Conservation (phyloP, 2,113 vertebrate species). For the Tylochromis polylepis region DNA sequence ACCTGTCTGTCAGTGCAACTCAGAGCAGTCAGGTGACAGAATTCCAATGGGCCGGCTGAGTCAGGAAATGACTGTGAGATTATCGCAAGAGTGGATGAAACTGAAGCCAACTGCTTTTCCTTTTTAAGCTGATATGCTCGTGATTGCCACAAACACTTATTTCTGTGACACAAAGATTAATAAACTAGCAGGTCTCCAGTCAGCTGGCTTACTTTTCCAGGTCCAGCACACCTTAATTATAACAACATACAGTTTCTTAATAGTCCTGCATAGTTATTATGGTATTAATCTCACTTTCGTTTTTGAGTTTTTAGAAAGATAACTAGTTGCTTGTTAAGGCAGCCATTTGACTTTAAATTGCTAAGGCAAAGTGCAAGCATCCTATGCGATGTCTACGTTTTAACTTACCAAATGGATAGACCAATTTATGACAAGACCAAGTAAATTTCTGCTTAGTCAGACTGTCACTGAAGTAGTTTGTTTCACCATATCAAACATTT, state of each 20-base stretch:
- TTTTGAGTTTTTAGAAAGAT: too few species aligned
- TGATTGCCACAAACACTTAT: not conserved
- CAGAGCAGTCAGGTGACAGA: conserved; percentile 17
- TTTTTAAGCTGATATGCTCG: not conserved
- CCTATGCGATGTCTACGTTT: accelerated
- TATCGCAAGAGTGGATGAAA: not conserved
- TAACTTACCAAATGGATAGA: not conserved
- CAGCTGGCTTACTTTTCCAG: not conserved
- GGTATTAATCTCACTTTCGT: not conserved
- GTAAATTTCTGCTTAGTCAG: not conserved
- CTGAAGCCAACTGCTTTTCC: not conserved
- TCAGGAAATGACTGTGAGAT: conserved; percentile 9
- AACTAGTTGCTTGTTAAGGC: not conserved
- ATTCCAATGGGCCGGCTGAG: conserved; percentile 1
- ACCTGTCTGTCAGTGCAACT: not conserved
- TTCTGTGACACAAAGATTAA: not conserved
- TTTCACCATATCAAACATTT: not conserved
- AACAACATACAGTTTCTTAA: not conserved
- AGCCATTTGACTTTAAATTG: not conserved
- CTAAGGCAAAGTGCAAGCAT: not conserved
- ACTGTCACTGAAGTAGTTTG: not conserved
- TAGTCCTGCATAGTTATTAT: not conserved
- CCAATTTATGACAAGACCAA: not conserved
- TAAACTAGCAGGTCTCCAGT: not conserved
- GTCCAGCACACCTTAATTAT: not conserved